Base-by-base conservation (phyloP, 2,113 vertebrate genomes). In the Ophiodon elongatus region DNA sequence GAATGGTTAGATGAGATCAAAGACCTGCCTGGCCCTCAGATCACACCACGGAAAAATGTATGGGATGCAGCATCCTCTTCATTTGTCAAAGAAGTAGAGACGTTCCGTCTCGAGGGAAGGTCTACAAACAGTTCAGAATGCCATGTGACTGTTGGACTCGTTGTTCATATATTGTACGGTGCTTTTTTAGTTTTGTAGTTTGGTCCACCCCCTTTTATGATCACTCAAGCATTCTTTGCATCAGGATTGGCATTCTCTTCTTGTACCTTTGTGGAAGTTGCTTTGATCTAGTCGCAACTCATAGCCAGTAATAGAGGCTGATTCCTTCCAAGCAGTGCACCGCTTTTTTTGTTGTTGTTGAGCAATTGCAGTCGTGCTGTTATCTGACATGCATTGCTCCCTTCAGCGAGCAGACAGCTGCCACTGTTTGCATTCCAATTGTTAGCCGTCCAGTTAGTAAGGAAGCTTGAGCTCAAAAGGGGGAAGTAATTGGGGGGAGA, bases 371-470 rank as follows among this genome's bases (percentile, higher is more conserved):
- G 47, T 76, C 74, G n/a, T 83, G 78, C 78, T 84, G 73, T 85
- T 71, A 59, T 86, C 29, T 76, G 79, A 25, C 82, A 72, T 73
- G 77, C 25, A 10, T 79, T 6, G 1, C 63, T 84, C 66, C 72
- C 54, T 81, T 83, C 64, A 59, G 71, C 43, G 64, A 88, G 80
- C 39, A 17, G 73, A 85, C 80, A 85, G 83, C 86, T 85, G 86
- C 69, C 73, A 76, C 85, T 60, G 80, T 90, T 87, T 84, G 79
- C 73, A 73, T 82, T 82, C 79, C 77, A 85, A 86, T 83, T 87
- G 83, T 86, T 88, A 52, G 75, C 81, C 27, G 68, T 89, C 78
- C 76, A 88, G 83, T 85, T 85, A 76, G 81, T 37, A 4, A 39
- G 31, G 77, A 84, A 29, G 60, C 81, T 50, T 9, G 23, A 47